Evolutionary conservation across 2,113 vertebrate species (phyloP), one percentile per base, ranked within the genome.

Genomic region (Ploceus nigricollis): DNA sequence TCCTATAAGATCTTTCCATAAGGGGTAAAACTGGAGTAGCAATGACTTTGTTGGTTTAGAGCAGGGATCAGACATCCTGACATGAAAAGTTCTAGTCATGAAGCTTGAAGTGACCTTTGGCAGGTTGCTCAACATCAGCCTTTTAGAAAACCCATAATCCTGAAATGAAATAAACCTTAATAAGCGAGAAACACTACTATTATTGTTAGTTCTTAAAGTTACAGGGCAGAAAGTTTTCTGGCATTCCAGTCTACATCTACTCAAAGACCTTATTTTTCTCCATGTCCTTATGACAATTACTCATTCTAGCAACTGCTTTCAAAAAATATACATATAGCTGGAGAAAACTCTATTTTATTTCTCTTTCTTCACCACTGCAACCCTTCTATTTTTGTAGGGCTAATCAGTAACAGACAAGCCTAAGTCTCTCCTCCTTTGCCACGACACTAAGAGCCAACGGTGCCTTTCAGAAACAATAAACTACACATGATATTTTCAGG

Each of bases 351-450:
- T 76, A 39, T n/a, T 75, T 82, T 60, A 35, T 78, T 90, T 89
- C 48, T 92, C 48, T 68, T 84, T 61, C 35, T 88, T 77, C 66
- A 47, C 13, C 53, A 85, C 27, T 87, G 37, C 35, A 76, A 53
- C 39, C 54, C n/a, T 84, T 73, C 79, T 89, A 89, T 92, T 94
- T 94, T 87, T 90, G 68, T 51, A 90, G 76, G 37, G 28, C 64
- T 96, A 96, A 96, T 90, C 65, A 71, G 56, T 61, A 89, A 93
- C 94, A 95, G 88, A 78, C 72, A 86, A 78, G 68, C 50, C 80
- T 78, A 48, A 60, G 75, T 83, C 58, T 68, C 28, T 78, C 56
- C 17, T 88, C 56, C 57, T 95, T 76, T 64, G 44, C 90, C 64
- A 87, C 0, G 7, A 70, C 82, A 87, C 40, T 51, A 33, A 89